Base-by-base conservation (phyloP, 2,888 invertebrate genomes). In the Lucinisca nassula region DNA sequence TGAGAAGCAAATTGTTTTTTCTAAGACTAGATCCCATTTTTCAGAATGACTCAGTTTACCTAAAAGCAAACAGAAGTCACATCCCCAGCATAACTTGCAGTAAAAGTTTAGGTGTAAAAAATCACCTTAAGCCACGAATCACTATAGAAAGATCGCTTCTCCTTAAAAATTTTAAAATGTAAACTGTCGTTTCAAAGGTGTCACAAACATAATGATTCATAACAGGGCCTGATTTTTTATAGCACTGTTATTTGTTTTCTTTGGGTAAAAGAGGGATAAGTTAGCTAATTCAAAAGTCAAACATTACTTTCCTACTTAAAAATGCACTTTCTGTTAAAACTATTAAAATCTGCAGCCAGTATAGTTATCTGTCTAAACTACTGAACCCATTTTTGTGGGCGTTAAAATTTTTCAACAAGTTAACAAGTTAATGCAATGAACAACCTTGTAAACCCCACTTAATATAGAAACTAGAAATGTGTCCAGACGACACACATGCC, bases 191-290 rank as follows among this genome's bases (percentile, higher is more conserved):
- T 14, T 67, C 67, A 35, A 35, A 61, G 17, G 67, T 67, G 67
- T 21, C 67, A 67, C 61, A 61, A 30, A 61, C 61, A 61, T 6
- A 61, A 24, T 27, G 61, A 27, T 67, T 67, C 35, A 67, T 35
- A 67, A 67, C 67, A 67, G 21, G 67, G n/a, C 67, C 67, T 30
- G 67, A 35, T 67, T 67, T n/a, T n/a, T 67, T 67, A 67, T 35
- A 67, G 35, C 35, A 24, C 32, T 30, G 67, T 67, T 67, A 67
- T 67, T 67, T 67, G 17, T 67, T 32, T 67, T 67, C 10, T n/a
- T 67, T 35, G 17, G 35, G 32, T 12, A 67, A 58, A 67, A 24
- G 32, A 30, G 21, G 67, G 67, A 67, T 67, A 67, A 67, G 67
- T 21, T 35, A 67, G 30, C 67, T 67, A 67, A 67, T 67, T 67